phyloP scores from a whole-genome alignment of 1,140 invertebrate genomes.

The Campoletis sonorensis region DNA sequence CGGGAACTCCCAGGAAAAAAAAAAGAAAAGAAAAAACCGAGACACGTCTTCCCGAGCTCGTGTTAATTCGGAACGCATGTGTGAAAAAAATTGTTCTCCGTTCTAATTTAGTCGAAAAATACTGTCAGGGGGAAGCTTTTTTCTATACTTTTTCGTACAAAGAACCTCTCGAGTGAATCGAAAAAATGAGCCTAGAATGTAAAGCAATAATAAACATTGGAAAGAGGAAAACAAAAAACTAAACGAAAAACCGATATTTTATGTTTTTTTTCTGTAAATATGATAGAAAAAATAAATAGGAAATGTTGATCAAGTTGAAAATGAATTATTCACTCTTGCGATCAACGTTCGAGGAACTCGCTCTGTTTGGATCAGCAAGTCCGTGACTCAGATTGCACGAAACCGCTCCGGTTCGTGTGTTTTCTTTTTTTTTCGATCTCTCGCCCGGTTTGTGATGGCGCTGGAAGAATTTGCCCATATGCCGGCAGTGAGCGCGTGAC shows the following conservation, averaged over 20 bases:
- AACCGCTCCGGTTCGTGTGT: background rate
- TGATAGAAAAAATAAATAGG: no score
- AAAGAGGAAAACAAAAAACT: no score
- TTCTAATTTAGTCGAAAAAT: no score
- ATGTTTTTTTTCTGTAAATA: no score
- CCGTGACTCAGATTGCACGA: background rate
- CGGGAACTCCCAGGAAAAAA: background rate
- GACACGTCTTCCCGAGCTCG: background rate
- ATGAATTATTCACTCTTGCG: background rate
- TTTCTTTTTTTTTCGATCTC: background rate
- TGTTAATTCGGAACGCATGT: background rate
- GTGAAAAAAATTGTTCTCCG: background rate
- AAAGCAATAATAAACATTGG: no score
- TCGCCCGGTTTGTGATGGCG: background rate
- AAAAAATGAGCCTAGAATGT: no score
- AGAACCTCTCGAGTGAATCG: no score
- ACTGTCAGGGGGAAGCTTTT: no score
- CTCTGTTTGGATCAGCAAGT: background rate
- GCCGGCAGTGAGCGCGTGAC: slow-evolving; percentile 11
- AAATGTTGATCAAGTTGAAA: background rate
- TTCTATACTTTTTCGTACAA: no score
- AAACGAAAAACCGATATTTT: no score
- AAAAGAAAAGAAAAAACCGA: background rate
- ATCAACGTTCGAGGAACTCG: background rate
- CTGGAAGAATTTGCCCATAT: background rate